Conservation (phyloP, 2,888 invertebrate genomes). For the Punctoribates punctum region DNA sequence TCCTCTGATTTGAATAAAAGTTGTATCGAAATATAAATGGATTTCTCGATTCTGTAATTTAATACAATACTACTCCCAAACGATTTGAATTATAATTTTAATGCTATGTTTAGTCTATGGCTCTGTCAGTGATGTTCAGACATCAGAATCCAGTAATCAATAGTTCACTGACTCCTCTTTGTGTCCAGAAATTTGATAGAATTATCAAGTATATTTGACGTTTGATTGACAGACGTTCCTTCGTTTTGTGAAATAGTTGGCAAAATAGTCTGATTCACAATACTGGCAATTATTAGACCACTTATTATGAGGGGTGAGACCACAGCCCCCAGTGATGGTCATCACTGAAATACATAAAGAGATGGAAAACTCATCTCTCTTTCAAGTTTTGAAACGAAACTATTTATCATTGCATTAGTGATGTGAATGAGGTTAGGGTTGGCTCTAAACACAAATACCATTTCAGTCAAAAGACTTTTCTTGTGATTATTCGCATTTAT, state of each 20-base stretch:
- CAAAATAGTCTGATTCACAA: too few relatives aligned
- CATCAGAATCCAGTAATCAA: neutral
- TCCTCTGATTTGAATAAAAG: too few relatives aligned
- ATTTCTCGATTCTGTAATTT: conserved; percentile 13
- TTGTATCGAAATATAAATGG: neutral
- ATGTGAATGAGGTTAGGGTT: conserved; percentile 17
- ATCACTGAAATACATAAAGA: neutral
- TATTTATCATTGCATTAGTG: conserved; percentile 20
- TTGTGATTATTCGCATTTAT: neutral
- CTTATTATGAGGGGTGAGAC: too few relatives aligned
- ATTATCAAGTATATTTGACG: too few relatives aligned
- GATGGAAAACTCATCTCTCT: conserved; percentile 2
- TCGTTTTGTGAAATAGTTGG: too few relatives aligned
- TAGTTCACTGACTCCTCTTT: too few relatives aligned
- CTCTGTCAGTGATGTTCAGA: neutral
- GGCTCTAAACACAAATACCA: neutral
- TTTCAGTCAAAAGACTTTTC: neutral
- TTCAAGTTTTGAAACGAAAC: too few relatives aligned
- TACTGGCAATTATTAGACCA: too few relatives aligned
- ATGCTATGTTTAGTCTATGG: neutral
- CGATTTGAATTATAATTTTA: conserved; percentile 23
- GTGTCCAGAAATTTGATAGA: too few relatives aligned
- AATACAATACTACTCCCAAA: conserved; percentile 27
- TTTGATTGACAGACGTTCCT: too few relatives aligned
- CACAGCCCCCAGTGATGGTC: neutral